phyloP scores from a whole-genome alignment of 1,140 invertebrate genomes.

The Pogonomyrmex californicus region DNA sequence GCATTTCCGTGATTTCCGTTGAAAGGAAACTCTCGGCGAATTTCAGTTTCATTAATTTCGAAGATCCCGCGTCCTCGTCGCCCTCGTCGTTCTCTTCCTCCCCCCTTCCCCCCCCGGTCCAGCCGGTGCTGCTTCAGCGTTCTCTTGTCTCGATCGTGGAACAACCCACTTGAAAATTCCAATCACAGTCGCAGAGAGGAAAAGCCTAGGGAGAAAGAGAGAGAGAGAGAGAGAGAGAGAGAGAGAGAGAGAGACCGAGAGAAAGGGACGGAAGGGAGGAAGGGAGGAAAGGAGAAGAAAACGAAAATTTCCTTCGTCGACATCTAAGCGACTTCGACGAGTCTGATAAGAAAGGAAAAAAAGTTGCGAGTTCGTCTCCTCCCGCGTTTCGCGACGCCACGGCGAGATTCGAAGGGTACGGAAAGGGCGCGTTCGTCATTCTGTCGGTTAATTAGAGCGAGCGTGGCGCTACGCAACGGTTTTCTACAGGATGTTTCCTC shows the following conservation, averaged over 20 bases:
- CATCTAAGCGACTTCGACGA: conserved; percentile 67
- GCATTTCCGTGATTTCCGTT: conserved; percentile 75
- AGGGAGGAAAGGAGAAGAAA: conserved; percentile 5
- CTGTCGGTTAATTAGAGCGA: conserved; percentile 2
- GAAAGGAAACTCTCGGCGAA: conserved; percentile 75
- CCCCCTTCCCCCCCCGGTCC: background rate
- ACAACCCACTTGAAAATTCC: conserved; percentile 72
- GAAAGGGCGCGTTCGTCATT: conserved; percentile 24
- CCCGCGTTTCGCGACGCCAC: background rate
- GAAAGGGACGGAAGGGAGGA: background rate
- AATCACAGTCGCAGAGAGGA: conserved; percentile 63
- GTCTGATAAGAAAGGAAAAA: conserved; percentile 16
- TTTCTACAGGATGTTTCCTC: background rate
- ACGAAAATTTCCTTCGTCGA: conserved; percentile 66
- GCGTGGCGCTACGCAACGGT: background rate
- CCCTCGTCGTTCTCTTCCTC: background rate
- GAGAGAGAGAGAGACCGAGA: too few relatives aligned
- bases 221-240: background rate
- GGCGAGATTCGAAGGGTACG: background rate
- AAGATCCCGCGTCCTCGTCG: conserved; percentile 61
- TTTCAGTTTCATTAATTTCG: conserved; percentile 78
- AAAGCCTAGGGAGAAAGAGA: background rate
- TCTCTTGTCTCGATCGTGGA: conserved; percentile 42
- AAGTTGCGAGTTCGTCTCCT: background rate
- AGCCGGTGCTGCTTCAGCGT: conserved; percentile 48